Conservation (phyloP, 2,113 vertebrate genomes). For the Xenotilapia flavipinnis region DNA sequence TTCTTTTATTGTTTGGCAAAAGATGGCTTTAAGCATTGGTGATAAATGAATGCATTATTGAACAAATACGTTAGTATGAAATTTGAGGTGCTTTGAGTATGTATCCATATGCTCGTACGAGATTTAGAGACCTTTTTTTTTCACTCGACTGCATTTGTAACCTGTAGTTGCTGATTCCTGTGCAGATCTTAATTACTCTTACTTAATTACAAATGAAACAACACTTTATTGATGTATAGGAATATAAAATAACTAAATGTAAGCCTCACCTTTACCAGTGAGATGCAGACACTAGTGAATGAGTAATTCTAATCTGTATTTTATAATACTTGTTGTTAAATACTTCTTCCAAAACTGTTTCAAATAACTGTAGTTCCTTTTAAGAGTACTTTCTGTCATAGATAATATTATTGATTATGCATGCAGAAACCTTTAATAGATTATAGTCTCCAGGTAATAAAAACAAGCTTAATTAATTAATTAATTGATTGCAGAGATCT, state of each 20-base stretch:
- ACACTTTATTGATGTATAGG: neutral
- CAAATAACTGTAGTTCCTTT: neutral
- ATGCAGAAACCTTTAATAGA: neutral
- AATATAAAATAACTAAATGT: neutral
- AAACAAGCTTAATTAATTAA: neutral
- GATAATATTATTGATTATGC: neutral
- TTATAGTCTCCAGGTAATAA: neutral
- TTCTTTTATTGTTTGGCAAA: neutral
- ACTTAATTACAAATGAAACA: neutral
- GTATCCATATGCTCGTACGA: neutral
- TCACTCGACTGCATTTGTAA: neutral
- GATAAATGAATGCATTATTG: neutral
- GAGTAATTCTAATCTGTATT: neutral
- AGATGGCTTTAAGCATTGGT: neutral
- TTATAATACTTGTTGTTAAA: neutral
- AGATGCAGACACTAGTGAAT: neutral
- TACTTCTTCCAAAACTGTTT: neutral
- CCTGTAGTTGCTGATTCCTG: neutral
- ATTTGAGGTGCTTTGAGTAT: neutral
- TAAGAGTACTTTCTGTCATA: neutral
- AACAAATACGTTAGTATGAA: neutral
- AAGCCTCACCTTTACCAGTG: rapidly evolving
- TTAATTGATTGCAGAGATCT: neutral
- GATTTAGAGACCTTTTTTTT: neutral
- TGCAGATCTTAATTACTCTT: neutral